Evolutionary conservation across 2,797 vertebrate species (phyloP), one percentile per base, ranked within the genome.

Genomic region (Gymnoscopelus braueri): DNA sequence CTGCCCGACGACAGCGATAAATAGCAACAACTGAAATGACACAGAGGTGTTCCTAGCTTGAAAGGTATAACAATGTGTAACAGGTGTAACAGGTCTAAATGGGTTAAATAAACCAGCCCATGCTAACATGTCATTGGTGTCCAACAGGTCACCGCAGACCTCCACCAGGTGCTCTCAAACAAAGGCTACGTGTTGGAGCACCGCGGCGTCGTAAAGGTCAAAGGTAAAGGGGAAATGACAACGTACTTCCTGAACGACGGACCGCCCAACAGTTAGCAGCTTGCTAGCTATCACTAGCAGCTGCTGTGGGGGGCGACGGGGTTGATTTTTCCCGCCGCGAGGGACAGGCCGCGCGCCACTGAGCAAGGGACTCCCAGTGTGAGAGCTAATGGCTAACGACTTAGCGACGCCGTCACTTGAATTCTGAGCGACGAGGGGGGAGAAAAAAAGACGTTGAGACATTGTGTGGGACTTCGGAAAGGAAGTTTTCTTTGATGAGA

Each of bases 191-290:
- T 92, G 84, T 83, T 98, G 91, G 96, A 98, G 89, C 96, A 93
- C 68, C 95, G 97, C 3, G 97, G 97, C 3, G 93, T 97, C 57
- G 93, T 98, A 39, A 98, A 98, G 85, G 97, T 98, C 80, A 98
- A 98, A 89, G 97, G 97, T 74, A 98, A 98, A 89, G 97, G 97
- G 19, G 97, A 98, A 88, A 98, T 98, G 96, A 97, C 95, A 65
- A 98, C 97, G 81, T 98, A 98, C 89, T 98, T 98, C 92, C 94
- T 98, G 90, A 98, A 96, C 6, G 95, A 96, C 0, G 96, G 95
- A 44, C 96, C 96, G 0, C 92, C 91, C 24, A 93, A 91, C 82
- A 97, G 95, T 95, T 97, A 97, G 94, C 94, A 88, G 92, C 82
- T 74, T 60, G 97, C 94, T 94, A 88, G 92, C 82, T 74, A 60